A percentile compares a stretch with the other conserved stretches of the same genome.
Evolutionary conservation across 2,113 vertebrate species (phyloP).

Genomic region (Tympanuchus pallidicinctus): DNA sequence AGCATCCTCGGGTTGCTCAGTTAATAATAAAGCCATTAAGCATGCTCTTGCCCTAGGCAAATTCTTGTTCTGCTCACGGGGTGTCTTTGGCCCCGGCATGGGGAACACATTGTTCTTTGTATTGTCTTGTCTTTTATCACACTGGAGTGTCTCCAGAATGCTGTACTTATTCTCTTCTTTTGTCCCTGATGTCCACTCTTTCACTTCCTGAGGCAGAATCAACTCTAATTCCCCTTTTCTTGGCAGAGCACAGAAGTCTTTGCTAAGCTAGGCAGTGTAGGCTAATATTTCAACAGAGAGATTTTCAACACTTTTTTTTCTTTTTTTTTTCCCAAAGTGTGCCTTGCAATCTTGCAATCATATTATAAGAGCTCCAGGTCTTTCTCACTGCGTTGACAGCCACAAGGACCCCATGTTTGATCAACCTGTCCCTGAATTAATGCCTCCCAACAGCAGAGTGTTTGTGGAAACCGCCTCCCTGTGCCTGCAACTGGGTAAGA

Average conservation of each 20-base stretch:
- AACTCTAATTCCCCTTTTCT: not conserved
- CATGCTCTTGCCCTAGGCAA: not conserved
- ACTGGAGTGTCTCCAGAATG: not conserved
- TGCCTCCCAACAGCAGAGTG: not conserved
- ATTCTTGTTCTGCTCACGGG: not conserved
- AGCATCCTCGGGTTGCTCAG: not conserved
- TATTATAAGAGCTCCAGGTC: accelerated
- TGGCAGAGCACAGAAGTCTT: not conserved
- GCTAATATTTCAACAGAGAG: not conserved
- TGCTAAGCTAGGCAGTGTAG: not conserved
- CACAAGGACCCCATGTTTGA: not conserved
- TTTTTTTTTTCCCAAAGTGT: accelerated
- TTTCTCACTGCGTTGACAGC: not conserved
- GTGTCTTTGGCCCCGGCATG: not conserved
- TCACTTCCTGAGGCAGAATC: not conserved
- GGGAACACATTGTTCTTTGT: not conserved
- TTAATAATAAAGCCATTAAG: not conserved
- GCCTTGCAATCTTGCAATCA: not conserved
- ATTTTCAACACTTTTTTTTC: not conserved
- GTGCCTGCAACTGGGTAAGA: accelerated
- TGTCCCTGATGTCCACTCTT: conserved; percentile 3
- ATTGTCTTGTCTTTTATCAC: not conserved
- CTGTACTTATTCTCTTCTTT: not conserved
- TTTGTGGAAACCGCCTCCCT: not conserved
- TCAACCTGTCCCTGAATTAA: not conserved